These are phyloP conservation scores for Lucilia cuprina DNA, from an alignment of 1,140 invertebrate genomes.

Conservation along the genomic window DNA sequence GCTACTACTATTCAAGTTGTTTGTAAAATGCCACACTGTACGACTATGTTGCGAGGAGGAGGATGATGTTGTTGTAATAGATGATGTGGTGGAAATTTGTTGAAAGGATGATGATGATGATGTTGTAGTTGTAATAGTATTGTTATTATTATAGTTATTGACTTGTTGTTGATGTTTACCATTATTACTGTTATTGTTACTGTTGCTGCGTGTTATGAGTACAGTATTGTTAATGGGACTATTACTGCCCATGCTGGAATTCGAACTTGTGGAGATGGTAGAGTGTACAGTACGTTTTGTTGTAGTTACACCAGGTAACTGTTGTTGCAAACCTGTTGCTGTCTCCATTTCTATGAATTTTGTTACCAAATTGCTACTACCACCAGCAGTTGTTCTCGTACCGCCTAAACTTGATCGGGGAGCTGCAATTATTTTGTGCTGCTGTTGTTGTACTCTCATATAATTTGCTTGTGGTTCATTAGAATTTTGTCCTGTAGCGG, in stretches of 20 bases:
- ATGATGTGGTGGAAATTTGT: slow-evolving; percentile 35
- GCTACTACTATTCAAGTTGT: not conserved
- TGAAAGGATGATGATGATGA: not conserved
- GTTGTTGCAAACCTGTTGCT: not conserved
- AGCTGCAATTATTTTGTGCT: slow-evolving; percentile 42
- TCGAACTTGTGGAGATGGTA: slow-evolving; percentile 35
- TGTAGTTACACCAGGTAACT: not conserved
- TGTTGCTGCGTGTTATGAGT: slow-evolving; percentile 14
- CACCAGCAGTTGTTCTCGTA: slow-evolving; percentile 28
- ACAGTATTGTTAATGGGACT: slow-evolving; percentile 31
- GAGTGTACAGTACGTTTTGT: slow-evolving; percentile 31
- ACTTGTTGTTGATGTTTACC: slow-evolving; percentile 34
- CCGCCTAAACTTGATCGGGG: slow-evolving; percentile 43
- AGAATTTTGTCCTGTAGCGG: slow-evolving; percentile 39
- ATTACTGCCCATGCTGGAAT: slow-evolving; percentile 36
- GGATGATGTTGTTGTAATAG: slow-evolving; percentile 19
- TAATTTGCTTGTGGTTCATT: slow-evolving; percentile 31
- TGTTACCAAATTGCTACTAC: slow-evolving; percentile 50
- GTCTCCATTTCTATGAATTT: slow-evolving; percentile 59
- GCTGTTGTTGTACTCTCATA: slow-evolving; percentile 48
- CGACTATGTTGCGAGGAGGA: slow-evolving; percentile 46
- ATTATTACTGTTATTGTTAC: slow-evolving; percentile 39
- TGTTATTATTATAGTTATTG: slow-evolving; percentile 35
- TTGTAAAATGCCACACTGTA: slow-evolving; percentile 59
- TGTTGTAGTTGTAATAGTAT: slow-evolving; percentile 15